phyloP scores from a whole-genome alignment of 2,888 invertebrate genomes.

The Sipunculus nudus region DNA sequence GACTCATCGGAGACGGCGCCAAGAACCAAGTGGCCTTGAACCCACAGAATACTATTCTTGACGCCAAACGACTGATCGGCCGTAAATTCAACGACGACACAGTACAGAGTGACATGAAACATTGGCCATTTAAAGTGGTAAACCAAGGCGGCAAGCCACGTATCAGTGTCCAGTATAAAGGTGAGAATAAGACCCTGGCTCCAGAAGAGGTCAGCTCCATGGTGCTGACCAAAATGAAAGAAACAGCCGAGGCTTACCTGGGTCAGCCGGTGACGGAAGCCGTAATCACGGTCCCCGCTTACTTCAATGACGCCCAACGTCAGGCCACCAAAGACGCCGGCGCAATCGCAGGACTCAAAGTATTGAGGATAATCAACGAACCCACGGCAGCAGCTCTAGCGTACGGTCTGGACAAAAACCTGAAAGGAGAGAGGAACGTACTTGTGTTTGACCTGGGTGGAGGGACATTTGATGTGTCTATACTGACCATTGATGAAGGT shows the following conservation, averaged over 20 bases:
- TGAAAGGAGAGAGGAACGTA: conserved; percentile 70
- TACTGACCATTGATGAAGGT: conserved; percentile 69
- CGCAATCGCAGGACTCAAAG: conserved; percentile 65
- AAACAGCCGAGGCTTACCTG: conserved; percentile 67
- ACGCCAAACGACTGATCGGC: conserved; percentile 44
- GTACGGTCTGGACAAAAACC: conserved; percentile 72
- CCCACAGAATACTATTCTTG: conserved; percentile 35
- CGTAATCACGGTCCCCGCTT: conserved; percentile 56
- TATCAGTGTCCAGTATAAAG: conserved; percentile 72
- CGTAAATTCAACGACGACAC: conserved; percentile 33
- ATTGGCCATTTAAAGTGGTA: conserved; percentile 43
- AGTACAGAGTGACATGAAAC: conserved; percentile 42
- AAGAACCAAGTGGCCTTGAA: conserved; percentile 64
- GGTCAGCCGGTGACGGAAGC: conserved; percentile 72
- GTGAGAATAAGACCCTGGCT: conserved; percentile 84
- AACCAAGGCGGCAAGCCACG: conserved; percentile 51
- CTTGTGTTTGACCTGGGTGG: conserved; percentile 72
- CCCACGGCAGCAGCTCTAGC: conserved; percentile 66
- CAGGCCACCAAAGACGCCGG: conserved; percentile 72
- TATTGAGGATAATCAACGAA: conserved; percentile 73
- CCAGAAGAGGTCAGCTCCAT: conserved; percentile 91
- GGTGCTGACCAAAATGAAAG: conserved; percentile 91
- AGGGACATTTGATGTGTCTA: conserved; percentile 67
- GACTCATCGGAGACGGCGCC: conserved; percentile 65
- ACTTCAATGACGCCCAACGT: conserved; percentile 66